A percentile compares a stretch with the other conserved stretches of the same genome.
Evolutionary conservation across 1,140 invertebrate genomes (phyloP).

Genomic region (Drosophila chauvacae): DNA sequence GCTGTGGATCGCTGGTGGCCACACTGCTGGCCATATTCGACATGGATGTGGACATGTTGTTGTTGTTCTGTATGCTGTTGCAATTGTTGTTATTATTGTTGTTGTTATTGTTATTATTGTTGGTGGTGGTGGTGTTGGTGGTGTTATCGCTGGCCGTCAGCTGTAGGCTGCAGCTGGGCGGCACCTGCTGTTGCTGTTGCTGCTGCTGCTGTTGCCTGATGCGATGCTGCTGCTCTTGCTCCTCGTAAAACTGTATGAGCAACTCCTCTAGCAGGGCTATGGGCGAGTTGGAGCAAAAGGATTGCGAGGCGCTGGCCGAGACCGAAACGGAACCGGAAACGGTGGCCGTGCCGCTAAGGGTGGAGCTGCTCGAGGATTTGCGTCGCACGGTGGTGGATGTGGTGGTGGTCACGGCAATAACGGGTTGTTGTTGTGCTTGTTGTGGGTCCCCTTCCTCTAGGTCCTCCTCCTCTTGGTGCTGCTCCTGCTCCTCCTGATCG

Average conservation of each 20-base stretch:
- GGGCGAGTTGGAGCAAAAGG: constrained; percentile 41
- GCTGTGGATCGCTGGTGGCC: constrained; percentile 27
- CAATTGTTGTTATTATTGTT: constrained; percentile 49
- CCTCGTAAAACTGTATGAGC: constrained; percentile 80
- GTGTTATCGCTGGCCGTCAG: constrained; percentile 2
- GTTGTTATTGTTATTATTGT: constrained; percentile 28
- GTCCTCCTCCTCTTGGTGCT: constrained; percentile 10
- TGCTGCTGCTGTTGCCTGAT: constrained; percentile 42
- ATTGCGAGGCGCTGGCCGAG: constrained; percentile 49
- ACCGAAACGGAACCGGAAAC: constrained; percentile 54
- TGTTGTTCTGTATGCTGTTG: constrained; percentile 57
- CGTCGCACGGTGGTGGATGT: constrained; percentile 49
- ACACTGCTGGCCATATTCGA: constrained; percentile 57
- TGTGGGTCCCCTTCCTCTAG: neutral
- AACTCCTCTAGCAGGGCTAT: constrained; percentile 76
- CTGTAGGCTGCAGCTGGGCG: neutral
- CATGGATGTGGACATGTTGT: constrained; percentile 65
- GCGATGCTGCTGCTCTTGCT: constrained; percentile 63
- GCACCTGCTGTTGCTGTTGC: constrained; percentile 9
- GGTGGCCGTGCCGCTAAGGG: constrained; percentile 39
- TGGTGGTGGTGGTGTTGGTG: constrained; percentile 2
- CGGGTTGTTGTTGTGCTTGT: constrained; percentile 22
- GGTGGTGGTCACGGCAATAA: constrained; percentile 42
- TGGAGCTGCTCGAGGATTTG: constrained; percentile 50
- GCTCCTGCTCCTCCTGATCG: constrained; percentile 1